phyloP scores from a whole-genome alignment of 2,888 invertebrate genomes.

The Parochlus steinenii region DNA sequence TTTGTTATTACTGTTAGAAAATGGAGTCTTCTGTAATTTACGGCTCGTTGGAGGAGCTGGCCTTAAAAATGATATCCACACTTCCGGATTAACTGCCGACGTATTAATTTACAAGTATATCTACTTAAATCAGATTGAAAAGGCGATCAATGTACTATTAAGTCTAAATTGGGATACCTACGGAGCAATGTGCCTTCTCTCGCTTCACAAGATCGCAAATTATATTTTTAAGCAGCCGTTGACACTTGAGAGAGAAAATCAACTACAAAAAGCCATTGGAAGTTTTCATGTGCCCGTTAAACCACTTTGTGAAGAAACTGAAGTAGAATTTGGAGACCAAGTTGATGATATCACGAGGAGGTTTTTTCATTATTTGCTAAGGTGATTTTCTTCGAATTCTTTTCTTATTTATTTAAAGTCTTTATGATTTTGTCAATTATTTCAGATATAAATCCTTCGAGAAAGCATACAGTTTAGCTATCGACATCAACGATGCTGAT shows the following conservation, averaged over 20 bases:
- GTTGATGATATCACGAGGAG: conserved; percentile 68
- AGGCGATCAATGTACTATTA: conserved; percentile 46
- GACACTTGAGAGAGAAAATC: conserved; percentile 30
- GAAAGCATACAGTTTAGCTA: conserved; percentile 70
- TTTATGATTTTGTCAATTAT: neutral
- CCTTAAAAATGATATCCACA: conserved; percentile 29
- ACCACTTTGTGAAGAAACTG: conserved; percentile 46
- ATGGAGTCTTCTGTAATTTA: conserved; percentile 41
- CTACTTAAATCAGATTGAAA: conserved; percentile 42
- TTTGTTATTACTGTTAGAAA: conserved; percentile 40
- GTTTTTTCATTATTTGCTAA: conserved; percentile 72
- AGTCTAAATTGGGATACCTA: conserved; percentile 64
- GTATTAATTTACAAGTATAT: conserved; percentile 47
- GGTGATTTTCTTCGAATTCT: conserved; percentile 31
- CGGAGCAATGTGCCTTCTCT: conserved; percentile 55
- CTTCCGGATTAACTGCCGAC: conserved; percentile 37
- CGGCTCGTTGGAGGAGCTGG: conserved; percentile 35
- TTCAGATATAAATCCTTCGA: conserved; percentile 52
- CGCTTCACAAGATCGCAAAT: conserved; percentile 55
- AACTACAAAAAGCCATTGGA: conserved; percentile 62
- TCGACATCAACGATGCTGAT: conserved; percentile 73
- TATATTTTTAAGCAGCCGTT: conserved; percentile 32
- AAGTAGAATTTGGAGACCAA: conserved; percentile 58
- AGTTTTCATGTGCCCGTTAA: conserved; percentile 58
- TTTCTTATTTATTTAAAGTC: conserved; percentile 9